Percentiles rank a stretch among this genome's conserved stretches.
These are phyloP conservation scores for Coranthus polyacanthus DNA, from an alignment of 2,797 vertebrate genomes.

Conservation along the genomic window DNA sequence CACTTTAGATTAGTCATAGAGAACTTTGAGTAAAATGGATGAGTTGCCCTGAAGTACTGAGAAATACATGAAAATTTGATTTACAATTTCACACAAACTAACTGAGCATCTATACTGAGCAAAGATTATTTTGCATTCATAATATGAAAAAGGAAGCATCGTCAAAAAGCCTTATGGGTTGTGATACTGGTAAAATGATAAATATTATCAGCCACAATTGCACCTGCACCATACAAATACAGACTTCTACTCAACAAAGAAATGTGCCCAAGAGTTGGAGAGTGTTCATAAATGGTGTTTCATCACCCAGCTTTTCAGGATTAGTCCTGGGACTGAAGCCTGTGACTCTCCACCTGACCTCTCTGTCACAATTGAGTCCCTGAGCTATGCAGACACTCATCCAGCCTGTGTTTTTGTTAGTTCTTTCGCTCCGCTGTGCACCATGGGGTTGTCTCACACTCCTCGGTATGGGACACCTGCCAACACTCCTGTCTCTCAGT, in stretches of 20 bases:
- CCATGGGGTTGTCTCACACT: slow-evolving; percentile 58
- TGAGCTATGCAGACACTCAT: slow-evolving; percentile 17
- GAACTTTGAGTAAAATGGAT: no score
- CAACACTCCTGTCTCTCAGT: slow-evolving; percentile 54
- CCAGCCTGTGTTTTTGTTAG: slow-evolving; percentile 41
- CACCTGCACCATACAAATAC: background rate
- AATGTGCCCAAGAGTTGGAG: background rate
- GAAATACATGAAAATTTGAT: no score
- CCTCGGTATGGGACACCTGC: slow-evolving; percentile 54
- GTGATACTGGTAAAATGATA: background rate
- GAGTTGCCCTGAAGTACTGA: no score
- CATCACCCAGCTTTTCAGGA: slow-evolving; percentile 2
- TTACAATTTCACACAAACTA: no score
- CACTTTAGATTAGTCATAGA: no score
- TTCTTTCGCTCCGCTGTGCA: slow-evolving; percentile 28
- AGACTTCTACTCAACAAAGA: background rate
- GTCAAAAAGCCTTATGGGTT: no score
- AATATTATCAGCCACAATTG: background rate
- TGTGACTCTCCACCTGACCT: slow-evolving; percentile 34
- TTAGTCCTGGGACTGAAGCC: background rate
- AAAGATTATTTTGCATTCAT: no score
- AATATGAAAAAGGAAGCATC: no score
- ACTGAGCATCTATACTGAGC: no score
- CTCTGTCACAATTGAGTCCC: slow-evolving; percentile 32
- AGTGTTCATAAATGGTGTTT: slow-evolving; percentile 16